A percentile compares a stretch with the other conserved stretches of the same genome.
Conservation (phyloP, 2,797 vertebrate species). For the Parauchenoglanis punctatus region DNA sequence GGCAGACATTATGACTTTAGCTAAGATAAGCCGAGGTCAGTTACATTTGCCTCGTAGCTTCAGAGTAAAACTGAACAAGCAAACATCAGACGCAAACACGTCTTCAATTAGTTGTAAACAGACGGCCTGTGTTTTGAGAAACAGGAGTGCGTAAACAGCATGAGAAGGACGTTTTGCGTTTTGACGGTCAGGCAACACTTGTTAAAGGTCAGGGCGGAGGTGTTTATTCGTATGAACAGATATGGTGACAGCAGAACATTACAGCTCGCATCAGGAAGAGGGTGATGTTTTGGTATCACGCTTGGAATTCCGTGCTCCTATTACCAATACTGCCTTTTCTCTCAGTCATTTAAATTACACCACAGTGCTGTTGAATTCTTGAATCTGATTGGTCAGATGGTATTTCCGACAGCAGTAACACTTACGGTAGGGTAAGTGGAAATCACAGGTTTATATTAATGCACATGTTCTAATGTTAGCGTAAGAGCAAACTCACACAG, state of each 20-base stretch:
- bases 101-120: neutral
- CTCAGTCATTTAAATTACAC: neutral
- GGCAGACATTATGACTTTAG: neutral
- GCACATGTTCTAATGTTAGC: neutral
- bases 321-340: no score
- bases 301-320: neutral
- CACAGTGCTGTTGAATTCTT: neutral
- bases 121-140: neutral
- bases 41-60: neutral
- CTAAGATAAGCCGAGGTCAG: neutral
- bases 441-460: neutral
- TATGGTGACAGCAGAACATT: neutral
- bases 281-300: neutral
- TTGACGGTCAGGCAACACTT: neutral
- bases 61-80: neutral
- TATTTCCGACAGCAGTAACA: no score
- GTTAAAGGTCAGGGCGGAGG: slow-evolving; percentile 17
- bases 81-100: neutral
- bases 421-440: neutral
- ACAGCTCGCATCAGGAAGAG: neutral
- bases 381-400: neutral
- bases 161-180: neutral
- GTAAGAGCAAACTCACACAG: neutral
- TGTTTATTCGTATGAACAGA: neutral
- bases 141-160: neutral